A percentile compares a stretch with the other conserved stretches of the same genome.
These are phyloP conservation scores for Luperina nickerlii DNA, from an alignment of 2,888 invertebrate genomes.

Conservation along the genomic window DNA sequence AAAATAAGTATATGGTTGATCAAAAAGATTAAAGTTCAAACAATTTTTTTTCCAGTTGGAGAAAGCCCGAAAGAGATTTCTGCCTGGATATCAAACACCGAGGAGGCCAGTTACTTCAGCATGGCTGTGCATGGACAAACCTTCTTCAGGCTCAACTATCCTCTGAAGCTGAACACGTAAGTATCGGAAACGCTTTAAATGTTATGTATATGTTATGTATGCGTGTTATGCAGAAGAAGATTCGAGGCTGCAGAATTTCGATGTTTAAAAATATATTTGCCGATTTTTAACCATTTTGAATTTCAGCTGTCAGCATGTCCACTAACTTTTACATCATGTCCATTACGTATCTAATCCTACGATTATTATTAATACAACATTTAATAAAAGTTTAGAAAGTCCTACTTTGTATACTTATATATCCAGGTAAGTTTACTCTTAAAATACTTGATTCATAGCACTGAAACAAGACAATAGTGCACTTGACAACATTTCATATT, in stretches of 20 bases:
- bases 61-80: slow-evolving; percentile 94
- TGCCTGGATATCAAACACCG: slow-evolving; percentile 95
- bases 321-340: neutral
- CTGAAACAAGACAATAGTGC: slow-evolving; percentile 38
- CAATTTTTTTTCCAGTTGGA: slow-evolving; percentile 89
- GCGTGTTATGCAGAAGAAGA: neutral
- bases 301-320: neutral
- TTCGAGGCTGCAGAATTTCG: neutral
- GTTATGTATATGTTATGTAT: no score
- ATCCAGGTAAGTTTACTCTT: slow-evolving; percentile 11
- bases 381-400: slow-evolving; percentile 19
- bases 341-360: neutral
- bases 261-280: neutral
- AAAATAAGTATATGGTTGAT: neutral
- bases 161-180: slow-evolving; percentile 87
- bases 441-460: slow-evolving; percentile 32
- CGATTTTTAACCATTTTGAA: neutral
- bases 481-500: neutral
- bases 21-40: neutral
- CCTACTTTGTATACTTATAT: neutral
- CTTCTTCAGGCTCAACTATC: slow-evolving; percentile 92
- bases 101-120: slow-evolving; percentile 95
- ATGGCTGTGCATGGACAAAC: slow-evolving; percentile 95
- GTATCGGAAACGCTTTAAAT: slow-evolving; percentile 60
- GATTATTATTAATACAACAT: no score